phyloP scores from a whole-genome alignment of 2,113 vertebrate species.

The Butorides virescens region DNA sequence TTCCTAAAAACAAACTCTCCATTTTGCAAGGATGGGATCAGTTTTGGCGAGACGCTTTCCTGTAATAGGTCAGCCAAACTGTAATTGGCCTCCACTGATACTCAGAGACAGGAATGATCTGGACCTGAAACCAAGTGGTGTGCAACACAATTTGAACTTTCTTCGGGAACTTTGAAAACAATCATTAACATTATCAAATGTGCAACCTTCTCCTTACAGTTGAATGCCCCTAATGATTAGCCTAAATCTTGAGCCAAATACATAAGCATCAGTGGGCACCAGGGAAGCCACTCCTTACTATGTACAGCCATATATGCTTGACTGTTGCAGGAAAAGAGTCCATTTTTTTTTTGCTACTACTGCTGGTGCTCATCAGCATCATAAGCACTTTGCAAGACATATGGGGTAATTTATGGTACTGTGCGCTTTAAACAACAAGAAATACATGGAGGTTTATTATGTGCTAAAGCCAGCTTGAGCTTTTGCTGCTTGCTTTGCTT shows the following conservation, averaged over 20 bases:
- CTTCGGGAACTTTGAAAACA: neutral
- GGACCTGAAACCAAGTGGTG: neutral
- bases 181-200: neutral
- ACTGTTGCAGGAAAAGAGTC: neutral
- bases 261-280: neutral
- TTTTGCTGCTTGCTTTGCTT: neutral
- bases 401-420: neutral
- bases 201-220: neutral
- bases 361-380: neutral
- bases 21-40: slow-evolving; percentile 12
- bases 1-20: neutral
- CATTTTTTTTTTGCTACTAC: neutral
- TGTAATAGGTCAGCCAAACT: slow-evolving; percentile 20
- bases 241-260: neutral
- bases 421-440: neutral
- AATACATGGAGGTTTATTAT: neutral
- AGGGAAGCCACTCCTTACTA: neutral
- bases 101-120: neutral
- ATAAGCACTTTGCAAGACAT: neutral
- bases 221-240: neutral
- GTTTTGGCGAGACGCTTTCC: neutral
- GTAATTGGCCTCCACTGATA: neutral
- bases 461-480: neutral
- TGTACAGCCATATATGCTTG: neutral
- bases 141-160: neutral